Percentiles rank a stretch among this genome's conserved stretches.
Evolutionary conservation across 1,140 invertebrate genomes (phyloP).

Genomic region (Tetramorium simillimum): DNA sequence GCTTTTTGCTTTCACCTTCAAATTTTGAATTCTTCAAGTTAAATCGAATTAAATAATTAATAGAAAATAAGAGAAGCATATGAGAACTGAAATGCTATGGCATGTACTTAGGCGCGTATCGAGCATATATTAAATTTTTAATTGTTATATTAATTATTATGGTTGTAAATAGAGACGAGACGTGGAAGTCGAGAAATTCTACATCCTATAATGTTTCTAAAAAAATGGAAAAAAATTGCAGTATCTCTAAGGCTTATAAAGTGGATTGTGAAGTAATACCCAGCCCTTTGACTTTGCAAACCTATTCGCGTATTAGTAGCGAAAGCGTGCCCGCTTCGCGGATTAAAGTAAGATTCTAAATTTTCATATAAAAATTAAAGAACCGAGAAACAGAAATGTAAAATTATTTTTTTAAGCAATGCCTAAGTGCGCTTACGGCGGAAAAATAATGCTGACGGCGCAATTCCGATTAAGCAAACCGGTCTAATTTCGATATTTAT

Average conservation of each 20-base stretch:
- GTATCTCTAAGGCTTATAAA: background rate
- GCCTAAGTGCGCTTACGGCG: background rate
- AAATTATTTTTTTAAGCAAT: background rate
- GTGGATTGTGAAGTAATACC: background rate
- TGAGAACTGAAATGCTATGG: background rate
- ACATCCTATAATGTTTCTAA: background rate
- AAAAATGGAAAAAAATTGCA: background rate
- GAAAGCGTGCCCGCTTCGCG: constrained; percentile 28
- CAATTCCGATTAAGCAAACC: background rate
- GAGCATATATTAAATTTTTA: background rate
- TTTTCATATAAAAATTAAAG: background rate
- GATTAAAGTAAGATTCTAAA: constrained; percentile 20
- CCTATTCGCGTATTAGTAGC: constrained; percentile 34
- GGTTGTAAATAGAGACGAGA: constrained; percentile 22
- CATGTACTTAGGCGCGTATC: background rate
- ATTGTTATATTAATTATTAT: background rate
- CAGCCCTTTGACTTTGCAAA: constrained; percentile 9
- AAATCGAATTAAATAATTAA: background rate
- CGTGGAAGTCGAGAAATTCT: background rate
- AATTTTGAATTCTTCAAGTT: background rate
- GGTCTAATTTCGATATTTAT: background rate
- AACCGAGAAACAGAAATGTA: background rate
- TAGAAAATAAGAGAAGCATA: background rate
- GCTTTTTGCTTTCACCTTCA: background rate
- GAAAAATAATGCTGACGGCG: background rate